Evolutionary conservation across 2,888 invertebrate species (phyloP), one percentile per base, ranked within the genome.

Genomic region (Boloria euphrosyne): DNA sequence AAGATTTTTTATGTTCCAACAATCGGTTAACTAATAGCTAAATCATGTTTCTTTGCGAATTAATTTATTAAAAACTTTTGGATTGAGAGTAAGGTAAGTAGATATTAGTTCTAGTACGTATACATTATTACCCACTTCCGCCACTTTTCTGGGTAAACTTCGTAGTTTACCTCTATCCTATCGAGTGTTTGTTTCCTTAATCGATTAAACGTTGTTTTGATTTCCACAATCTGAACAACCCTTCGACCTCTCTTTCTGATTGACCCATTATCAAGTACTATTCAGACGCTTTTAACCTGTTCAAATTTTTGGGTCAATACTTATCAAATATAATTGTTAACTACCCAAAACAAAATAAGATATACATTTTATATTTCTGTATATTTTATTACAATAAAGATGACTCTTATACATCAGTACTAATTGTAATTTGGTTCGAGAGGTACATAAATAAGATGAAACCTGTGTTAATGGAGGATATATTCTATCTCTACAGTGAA

Each of bases 201-300:
- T 80, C 79, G 74, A 80, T 80, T 83, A 80, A 80, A 79, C 78
- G 81, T 84, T 84, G 68, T 81, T 80, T 76, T 74, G 77, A 78
- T 76, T 80, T 71, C 72, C 71, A 67, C 74, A 73, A 76, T 73
- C 69, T 73, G 71, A 77, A 73, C 75, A 77, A 54, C 22, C 55
- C 67, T 65, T 52, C 22, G 49, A 58, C 51, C 55, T 60, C 62
- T 58, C 58, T 63, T 61, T 53, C 51, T 55, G 67, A 65, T 67
- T 69, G 58, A 50, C 55, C 62, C 58, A 61, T 61, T 64, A 66
- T 65, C 46, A 58, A 49, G 64, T 49, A 38, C 22, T 60, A 50
- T 60, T 64, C 31, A 18, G 31, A 46, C 50, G 13, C 27, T 49
- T 64, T 58, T 51, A n/a, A 52, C 52, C 50, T 59, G 38, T 31